A percentile compares a stretch with the other conserved stretches of the same genome.
phyloP scores from a whole-genome alignment of 2,113 vertebrate genomes.

The Lycaon pictus region DNA sequence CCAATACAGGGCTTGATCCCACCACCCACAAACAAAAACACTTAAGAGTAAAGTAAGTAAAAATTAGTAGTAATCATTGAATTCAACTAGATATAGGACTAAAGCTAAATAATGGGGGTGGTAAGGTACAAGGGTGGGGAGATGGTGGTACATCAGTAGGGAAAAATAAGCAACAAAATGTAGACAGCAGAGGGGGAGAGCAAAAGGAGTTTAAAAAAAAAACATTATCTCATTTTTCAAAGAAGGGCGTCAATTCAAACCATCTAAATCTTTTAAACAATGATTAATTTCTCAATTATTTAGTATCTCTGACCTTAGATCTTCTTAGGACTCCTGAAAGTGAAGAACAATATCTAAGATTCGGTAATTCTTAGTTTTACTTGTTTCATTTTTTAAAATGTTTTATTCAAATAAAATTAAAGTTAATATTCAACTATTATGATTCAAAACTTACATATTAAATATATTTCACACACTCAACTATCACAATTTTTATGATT shows the following conservation, averaged over 20 bases:
- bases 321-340: neutral
- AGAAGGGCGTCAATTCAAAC: neutral
- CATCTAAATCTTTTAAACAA: neutral
- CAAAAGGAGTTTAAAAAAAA: neutral
- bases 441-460: slow-evolving; percentile 29
- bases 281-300: neutral
- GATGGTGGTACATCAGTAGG: neutral
- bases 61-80: neutral
- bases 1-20: neutral
- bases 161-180: slow-evolving; percentile 45
- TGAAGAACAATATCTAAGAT: neutral
- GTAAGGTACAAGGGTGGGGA: neutral
- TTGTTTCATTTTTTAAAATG: neutral
- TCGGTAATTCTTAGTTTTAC: neutral
- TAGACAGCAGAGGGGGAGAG: neutral
- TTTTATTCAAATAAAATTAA: slow-evolving; percentile 37
- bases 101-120: neutral
- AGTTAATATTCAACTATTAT: neutral
- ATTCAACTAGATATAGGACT: neutral
- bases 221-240: slow-evolving; percentile 6
- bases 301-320: slow-evolving; percentile 4
- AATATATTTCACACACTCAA: neutral
- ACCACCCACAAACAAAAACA: neutral
- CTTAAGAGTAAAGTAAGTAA: neutral
- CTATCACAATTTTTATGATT: slow-evolving; percentile 11